These are phyloP conservation scores for Brachyptera risi DNA, from an alignment of 2,888 invertebrate genomes.

Conservation along the genomic window DNA sequence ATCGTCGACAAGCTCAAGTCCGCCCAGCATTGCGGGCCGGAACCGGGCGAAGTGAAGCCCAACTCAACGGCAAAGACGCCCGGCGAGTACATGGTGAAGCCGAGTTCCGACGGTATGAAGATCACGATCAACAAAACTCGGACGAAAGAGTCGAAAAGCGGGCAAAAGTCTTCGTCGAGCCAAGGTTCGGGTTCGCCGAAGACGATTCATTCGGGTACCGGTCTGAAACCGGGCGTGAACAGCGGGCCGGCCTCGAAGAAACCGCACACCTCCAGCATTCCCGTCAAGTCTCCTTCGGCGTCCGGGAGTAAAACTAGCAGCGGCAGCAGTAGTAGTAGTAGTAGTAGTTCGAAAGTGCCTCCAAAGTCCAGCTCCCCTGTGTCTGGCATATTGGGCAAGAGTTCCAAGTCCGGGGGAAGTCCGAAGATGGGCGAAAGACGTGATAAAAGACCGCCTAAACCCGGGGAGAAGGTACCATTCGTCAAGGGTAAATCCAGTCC, in stretches of 20 bases:
- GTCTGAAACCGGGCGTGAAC: slow-evolving; percentile 78
- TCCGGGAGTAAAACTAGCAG: slow-evolving; percentile 16
- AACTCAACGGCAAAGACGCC: slow-evolving; percentile 58
- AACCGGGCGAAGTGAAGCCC: slow-evolving; percentile 43
- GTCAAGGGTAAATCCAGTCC: slow-evolving; percentile 59
- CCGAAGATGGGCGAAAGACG: slow-evolving; percentile 56
- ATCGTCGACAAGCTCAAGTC: slow-evolving; percentile 84
- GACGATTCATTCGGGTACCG: slow-evolving; percentile 78
- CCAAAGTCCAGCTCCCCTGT: slow-evolving; percentile 40
- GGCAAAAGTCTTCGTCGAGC: slow-evolving; percentile 5
- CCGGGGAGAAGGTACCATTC: slow-evolving; percentile 22
- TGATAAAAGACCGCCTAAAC: slow-evolving; percentile 48
- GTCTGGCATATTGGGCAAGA: slow-evolving; percentile 28
- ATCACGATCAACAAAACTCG: slow-evolving; percentile 87
- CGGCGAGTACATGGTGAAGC: slow-evolving; percentile 81
- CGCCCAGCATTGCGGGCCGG: slow-evolving; percentile 61
- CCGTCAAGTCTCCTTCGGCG: slow-evolving; percentile 18
- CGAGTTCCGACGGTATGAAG: slow-evolving; percentile 84
- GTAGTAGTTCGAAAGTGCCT: slow-evolving; percentile 39
- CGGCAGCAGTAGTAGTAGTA: slow-evolving; percentile 21
- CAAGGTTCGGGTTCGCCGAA: slow-evolving; percentile 61
- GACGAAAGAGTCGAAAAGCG: slow-evolving; percentile 62
- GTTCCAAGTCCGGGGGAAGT: slow-evolving; percentile 50
- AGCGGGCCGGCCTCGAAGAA: slow-evolving; percentile 85
- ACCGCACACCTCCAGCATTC: slow-evolving; percentile 52